A percentile compares a stretch with the other conserved stretches of the same genome.
Conservation (phyloP, 2,113 vertebrate genomes). For the Phaethornis superciliosus region DNA sequence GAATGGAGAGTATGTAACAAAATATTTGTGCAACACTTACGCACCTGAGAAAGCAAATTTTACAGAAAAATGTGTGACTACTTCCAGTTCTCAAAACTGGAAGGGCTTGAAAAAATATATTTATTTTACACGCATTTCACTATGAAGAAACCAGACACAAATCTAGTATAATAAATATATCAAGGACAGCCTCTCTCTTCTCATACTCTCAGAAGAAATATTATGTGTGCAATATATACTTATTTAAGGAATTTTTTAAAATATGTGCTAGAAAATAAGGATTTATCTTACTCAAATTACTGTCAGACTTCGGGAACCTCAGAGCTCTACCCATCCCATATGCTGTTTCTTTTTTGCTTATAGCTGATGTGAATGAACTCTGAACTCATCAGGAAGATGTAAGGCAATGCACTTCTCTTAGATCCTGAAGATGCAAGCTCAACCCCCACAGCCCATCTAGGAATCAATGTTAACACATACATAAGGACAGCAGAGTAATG, state of each 20-base stretch:
- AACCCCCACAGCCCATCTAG: background rate
- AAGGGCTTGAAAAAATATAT: background rate
- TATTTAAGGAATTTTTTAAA: background rate
- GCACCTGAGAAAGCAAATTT: conserved; percentile 1
- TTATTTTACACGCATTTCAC: background rate
- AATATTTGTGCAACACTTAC: conserved; percentile 5
- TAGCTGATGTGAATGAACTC: background rate
- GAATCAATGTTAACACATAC: background rate
- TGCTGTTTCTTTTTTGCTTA: background rate
- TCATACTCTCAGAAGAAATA: background rate
- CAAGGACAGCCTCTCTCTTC: background rate
- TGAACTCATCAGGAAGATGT: background rate
- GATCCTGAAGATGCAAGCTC: background rate
- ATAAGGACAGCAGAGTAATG: background rate
- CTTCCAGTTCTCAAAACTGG: background rate
- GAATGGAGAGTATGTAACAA: background rate
- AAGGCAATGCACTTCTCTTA: background rate
- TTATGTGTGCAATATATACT: background rate
- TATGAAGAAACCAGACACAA: background rate
- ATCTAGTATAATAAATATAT: background rate
- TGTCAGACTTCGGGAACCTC: background rate
- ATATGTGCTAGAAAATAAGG: background rate
- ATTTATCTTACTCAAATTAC: background rate
- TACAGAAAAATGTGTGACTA: background rate
- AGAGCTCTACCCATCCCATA: background rate